Evolutionary conservation across 1,140 invertebrate species (phyloP).

Genomic region (Penaeus indicus): DNA sequence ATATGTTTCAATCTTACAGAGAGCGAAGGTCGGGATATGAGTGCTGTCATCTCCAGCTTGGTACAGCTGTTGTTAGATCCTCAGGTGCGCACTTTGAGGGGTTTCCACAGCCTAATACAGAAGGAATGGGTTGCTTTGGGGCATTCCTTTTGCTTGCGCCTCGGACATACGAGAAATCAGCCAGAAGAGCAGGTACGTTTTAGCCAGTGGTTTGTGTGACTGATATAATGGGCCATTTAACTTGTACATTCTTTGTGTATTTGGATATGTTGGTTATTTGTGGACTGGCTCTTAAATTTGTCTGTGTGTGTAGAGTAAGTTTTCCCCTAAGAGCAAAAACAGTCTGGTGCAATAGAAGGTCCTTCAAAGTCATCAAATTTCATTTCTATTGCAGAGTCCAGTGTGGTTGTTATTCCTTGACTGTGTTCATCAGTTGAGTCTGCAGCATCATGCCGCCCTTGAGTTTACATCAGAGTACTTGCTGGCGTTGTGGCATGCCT

Average conservation of each 20-base stretch:
- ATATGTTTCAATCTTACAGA: slow-evolving; percentile 74
- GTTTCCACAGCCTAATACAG: slow-evolving; percentile 93
- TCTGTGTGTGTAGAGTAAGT: slow-evolving; percentile 23
- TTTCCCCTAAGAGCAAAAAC: too few relatives aligned
- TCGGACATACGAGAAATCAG: slow-evolving; percentile 76
- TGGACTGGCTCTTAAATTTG: slow-evolving; percentile 27
- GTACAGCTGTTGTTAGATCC: slow-evolving; percentile 90
- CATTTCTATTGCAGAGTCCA: slow-evolving; percentile 76
- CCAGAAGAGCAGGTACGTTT: slow-evolving; percentile 69
- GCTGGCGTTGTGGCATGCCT: slow-evolving; percentile 90
- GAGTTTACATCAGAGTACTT: slow-evolving; percentile 95
- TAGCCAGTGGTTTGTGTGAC: background rate
- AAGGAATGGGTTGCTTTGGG: slow-evolving; percentile 95
- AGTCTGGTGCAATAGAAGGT: background rate
- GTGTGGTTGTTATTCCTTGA: slow-evolving; percentile 93
- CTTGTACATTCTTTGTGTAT: slow-evolving; percentile 19
- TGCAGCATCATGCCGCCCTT: slow-evolving; percentile 89
- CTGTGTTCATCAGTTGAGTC: slow-evolving; percentile 91
- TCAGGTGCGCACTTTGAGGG: slow-evolving; percentile 83
- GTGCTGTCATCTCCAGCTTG: slow-evolving; percentile 88
- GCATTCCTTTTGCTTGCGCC: slow-evolving; percentile 85
- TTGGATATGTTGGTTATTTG: slow-evolving; percentile 36
- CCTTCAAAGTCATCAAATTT: background rate
- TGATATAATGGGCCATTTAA: background rate
- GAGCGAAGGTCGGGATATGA: slow-evolving; percentile 87